Percentiles rank a stretch among this genome's conserved stretches.
These are phyloP conservation scores for Amblyopsis rosae DNA, from an alignment of 2,113 vertebrate species.

Conservation along the genomic window DNA sequence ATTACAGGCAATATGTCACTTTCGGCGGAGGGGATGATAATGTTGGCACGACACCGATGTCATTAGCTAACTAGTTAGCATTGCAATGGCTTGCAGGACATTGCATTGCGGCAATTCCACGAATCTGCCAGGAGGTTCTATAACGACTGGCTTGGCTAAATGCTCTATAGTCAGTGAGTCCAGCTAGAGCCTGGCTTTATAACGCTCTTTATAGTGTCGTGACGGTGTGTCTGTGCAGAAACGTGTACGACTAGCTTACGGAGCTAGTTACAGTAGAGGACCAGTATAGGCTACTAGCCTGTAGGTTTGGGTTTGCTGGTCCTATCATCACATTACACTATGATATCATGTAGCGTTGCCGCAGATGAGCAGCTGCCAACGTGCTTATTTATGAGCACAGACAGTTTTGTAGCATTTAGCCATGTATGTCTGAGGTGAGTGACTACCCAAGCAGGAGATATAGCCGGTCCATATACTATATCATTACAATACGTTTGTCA, in stretches of 20 bases:
- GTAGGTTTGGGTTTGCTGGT: background rate
- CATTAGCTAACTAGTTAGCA: slow-evolving; percentile 1
- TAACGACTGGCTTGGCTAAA: background rate
- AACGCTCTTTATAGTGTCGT: too few species aligned
- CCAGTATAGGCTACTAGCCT: background rate
- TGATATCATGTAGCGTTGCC: background rate
- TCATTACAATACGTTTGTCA: too few species aligned
- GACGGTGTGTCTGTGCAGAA: background rate
- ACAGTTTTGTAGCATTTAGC: background rate
- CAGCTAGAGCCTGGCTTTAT: too few species aligned
- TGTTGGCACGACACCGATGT: background rate
- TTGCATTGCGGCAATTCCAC: background rate
- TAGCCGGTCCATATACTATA: too few species aligned
- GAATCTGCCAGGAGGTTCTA: background rate
- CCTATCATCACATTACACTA: background rate
- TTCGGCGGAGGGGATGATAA: background rate
- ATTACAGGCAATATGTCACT: too few species aligned
- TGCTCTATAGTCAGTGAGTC: background rate
- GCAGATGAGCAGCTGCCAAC: background rate
- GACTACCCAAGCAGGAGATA: too few species aligned
- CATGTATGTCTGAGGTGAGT: too few species aligned
- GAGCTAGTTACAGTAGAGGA: background rate
- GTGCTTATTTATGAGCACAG: background rate
- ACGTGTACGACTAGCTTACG: background rate
- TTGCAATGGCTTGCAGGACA: background rate